Conservation (phyloP, 2,888 invertebrate genomes). For the Perizoma affinitatum region DNA sequence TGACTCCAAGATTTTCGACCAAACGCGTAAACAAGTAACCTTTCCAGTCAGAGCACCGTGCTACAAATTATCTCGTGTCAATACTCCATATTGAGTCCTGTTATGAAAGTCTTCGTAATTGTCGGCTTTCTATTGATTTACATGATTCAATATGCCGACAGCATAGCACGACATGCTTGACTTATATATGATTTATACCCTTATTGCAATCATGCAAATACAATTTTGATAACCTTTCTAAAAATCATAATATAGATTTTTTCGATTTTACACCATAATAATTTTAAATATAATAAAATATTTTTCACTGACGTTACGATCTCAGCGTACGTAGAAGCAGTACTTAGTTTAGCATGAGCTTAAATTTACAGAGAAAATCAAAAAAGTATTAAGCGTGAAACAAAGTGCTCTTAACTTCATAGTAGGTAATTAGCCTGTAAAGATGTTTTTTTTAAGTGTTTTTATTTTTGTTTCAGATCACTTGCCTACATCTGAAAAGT, state of each 20-base stretch:
- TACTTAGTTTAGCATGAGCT: too few species aligned
- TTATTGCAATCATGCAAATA: not conserved
- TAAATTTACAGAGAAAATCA: too few species aligned
- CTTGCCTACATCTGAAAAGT: conserved; percentile 9
- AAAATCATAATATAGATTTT: too few species aligned
- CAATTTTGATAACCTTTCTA: too few species aligned
- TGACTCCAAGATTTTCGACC: too few species aligned
- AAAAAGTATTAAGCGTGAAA: too few species aligned
- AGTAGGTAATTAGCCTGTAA: too few species aligned
- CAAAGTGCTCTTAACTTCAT: too few species aligned
- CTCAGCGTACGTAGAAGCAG: too few species aligned
- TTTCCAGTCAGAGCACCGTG: conserved; percentile 40
- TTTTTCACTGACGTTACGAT: too few species aligned
- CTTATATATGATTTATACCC: conserved; percentile 16
- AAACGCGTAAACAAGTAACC: conserved; percentile 11
- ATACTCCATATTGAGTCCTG: conserved; percentile 41
- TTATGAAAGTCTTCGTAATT: conserved; percentile 59
- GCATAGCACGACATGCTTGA: conserved; percentile 22
- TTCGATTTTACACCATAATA: too few species aligned
- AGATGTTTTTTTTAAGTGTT: not conserved
- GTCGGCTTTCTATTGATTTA: conserved; percentile 64
- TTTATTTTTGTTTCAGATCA: conserved; percentile 15
- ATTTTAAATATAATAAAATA: too few species aligned
- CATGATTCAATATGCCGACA: conserved; percentile 45
- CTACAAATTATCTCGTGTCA: conserved; percentile 55